These are phyloP conservation scores for Synergus itoensis DNA, from an alignment of 2,888 invertebrate genomes.

Conservation along the genomic window DNA sequence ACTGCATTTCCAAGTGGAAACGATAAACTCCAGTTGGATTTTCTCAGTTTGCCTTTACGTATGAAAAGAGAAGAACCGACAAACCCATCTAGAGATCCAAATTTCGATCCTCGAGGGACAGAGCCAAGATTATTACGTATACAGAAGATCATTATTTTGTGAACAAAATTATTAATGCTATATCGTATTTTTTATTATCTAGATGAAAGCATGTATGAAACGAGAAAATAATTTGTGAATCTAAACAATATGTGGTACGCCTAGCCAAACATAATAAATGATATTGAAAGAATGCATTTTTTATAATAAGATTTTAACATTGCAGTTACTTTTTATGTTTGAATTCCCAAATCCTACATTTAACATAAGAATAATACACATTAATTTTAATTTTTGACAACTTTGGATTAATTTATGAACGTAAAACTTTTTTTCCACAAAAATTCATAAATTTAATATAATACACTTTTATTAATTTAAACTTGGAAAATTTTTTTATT, in stretches of 20 bases:
- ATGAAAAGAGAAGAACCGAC: constrained; percentile 32
- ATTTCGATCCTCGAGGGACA: constrained; percentile 44
- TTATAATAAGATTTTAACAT: neutral
- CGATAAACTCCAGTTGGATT: neutral
- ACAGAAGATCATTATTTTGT: constrained; percentile 67
- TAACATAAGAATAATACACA: no score
- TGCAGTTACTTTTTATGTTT: no score
- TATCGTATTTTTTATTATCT: constrained; percentile 64
- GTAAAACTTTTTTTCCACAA: no score
- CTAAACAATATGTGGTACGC: constrained; percentile 58
- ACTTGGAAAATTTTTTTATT: no score
- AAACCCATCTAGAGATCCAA: constrained; percentile 40
- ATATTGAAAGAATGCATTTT: neutral
- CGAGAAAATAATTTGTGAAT: constrained; percentile 55
- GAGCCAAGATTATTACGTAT: constrained; percentile 59
- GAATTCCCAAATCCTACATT: no score
- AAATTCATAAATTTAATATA: no score
- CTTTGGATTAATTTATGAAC: no score
- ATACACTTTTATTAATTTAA: no score
- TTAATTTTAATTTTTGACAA: no score
- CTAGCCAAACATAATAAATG: constrained; percentile 66
- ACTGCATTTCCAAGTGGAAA: neutral
- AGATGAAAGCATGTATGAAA: constrained; percentile 48
- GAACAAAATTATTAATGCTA: constrained; percentile 64
- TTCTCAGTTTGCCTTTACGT: constrained; percentile 30